These are phyloP conservation scores for Enteromius paludinosus DNA, from an alignment of 2,797 vertebrate species.

Conservation along the genomic window DNA sequence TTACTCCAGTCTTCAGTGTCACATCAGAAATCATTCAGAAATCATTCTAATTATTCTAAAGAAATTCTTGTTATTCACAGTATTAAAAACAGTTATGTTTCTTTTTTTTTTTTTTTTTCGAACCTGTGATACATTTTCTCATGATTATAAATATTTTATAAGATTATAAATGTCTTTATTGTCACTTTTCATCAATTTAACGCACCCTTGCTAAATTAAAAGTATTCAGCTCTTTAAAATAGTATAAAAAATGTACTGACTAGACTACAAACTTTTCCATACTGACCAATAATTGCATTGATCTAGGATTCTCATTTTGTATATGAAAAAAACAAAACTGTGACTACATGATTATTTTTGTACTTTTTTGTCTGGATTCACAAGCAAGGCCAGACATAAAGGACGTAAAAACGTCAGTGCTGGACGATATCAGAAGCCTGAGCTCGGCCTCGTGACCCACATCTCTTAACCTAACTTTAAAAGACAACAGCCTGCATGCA, in stretches of 20 bases:
- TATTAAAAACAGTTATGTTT: background rate
- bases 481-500: constrained; percentile 69
- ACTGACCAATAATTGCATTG: background rate
- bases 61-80: background rate
- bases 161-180: background rate
- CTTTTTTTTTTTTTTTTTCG: no score
- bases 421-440: constrained; percentile 48
- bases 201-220: background rate
- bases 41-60: background rate
- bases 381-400: background rate
- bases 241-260: background rate
- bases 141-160: background rate
- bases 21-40: background rate
- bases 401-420: background rate
- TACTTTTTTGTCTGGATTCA: background rate
- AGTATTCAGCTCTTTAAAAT: background rate
- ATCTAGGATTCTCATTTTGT: background rate
- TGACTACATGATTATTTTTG: background rate
- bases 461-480: constrained; percentile 65
- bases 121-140: background rate
- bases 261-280: background rate
- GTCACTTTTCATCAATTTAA: background rate
- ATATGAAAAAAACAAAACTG: background rate
- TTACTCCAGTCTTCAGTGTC: background rate
- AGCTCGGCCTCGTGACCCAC: constrained; percentile 70